Evolutionary conservation across 2,888 invertebrate genomes (phyloP).

Genomic region (Asteroscopus sphinx): DNA sequence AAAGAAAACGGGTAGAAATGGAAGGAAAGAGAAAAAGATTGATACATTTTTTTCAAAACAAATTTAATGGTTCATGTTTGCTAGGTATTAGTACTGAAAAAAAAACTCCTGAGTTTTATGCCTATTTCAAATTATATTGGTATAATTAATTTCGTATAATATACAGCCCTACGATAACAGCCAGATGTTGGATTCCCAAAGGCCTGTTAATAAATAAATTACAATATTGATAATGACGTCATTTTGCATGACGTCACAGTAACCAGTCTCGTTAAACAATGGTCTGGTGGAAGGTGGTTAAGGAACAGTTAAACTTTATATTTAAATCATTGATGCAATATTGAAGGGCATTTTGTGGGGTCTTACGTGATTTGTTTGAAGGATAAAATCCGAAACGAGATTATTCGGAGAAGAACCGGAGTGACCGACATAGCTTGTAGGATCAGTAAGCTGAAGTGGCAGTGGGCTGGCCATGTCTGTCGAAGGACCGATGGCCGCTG

Average conservation of each 20-base stretch:
- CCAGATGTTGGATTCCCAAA: conserved; percentile 25
- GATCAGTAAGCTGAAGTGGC: too few species aligned
- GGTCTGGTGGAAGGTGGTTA: not conserved
- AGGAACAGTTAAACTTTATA: conserved; percentile 16
- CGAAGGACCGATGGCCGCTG: too few species aligned
- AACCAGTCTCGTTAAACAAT: conserved; percentile 6
- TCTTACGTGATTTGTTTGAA: not conserved
- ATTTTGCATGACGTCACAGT: conserved; percentile 20
- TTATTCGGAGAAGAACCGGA: too few species aligned
- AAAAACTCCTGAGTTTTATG: too few species aligned
- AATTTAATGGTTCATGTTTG: too few species aligned
- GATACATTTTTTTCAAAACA: too few species aligned
- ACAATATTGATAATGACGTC: conserved; percentile 21
- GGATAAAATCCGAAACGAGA: too few species aligned
- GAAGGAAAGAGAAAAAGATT: too few species aligned
- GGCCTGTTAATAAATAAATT: conserved; percentile 6
- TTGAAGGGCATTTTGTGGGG: not conserved
- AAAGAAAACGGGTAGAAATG: too few species aligned
- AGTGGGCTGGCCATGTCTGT: too few species aligned
- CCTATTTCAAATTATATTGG: not conserved
- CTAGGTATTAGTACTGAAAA: too few species aligned
- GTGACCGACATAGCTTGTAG: too few species aligned
- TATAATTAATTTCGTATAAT: not conserved
- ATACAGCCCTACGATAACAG: conserved; percentile 1
- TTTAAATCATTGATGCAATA: conserved; percentile 9